phyloP scores from a whole-genome alignment of 1,140 invertebrate genomes.

The Apis cerana region DNA sequence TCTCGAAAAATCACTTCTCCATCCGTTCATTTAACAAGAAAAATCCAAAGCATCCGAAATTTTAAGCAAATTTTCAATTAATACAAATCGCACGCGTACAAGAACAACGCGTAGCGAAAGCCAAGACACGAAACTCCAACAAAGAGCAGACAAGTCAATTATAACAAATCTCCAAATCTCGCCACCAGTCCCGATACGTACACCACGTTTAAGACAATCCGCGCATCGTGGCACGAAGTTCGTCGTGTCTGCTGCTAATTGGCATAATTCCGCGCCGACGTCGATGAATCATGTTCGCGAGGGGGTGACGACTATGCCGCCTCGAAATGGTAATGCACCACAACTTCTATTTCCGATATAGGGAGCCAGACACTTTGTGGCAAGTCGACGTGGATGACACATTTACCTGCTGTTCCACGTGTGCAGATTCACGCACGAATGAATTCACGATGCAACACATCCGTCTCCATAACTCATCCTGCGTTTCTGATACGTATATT shows the following conservation, averaged over 20 bases:
- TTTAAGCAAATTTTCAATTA: neutral
- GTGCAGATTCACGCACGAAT: constrained; percentile 10
- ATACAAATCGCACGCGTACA: too few relatives aligned
- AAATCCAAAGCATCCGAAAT: neutral
- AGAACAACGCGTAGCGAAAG: neutral
- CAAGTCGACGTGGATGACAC: constrained; percentile 2
- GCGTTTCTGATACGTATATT: neutral
- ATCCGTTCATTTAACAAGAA: too few relatives aligned
- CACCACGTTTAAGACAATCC: constrained; percentile 47
- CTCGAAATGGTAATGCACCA: constrained; percentile 4
- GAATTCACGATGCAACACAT: constrained; percentile 10
- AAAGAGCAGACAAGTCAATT: constrained; percentile 10
- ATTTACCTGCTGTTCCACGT: constrained; percentile 27
- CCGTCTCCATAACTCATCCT: constrained; percentile 7
- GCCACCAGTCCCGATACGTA: constrained; percentile 7
- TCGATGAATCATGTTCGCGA: constrained; percentile 55
- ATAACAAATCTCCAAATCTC: neutral
- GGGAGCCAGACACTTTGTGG: neutral
- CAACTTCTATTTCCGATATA: constrained; percentile 41
- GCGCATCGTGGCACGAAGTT: constrained; percentile 35
- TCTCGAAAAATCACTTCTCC: too few relatives aligned
- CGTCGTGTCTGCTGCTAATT: constrained; percentile 52
- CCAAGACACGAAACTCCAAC: neutral
- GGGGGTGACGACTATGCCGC: constrained; percentile 4
- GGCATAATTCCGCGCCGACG: constrained; percentile 45